Evolutionary conservation across 2,113 vertebrate genomes (phyloP).

Genomic region (Natator depressus): DNA sequence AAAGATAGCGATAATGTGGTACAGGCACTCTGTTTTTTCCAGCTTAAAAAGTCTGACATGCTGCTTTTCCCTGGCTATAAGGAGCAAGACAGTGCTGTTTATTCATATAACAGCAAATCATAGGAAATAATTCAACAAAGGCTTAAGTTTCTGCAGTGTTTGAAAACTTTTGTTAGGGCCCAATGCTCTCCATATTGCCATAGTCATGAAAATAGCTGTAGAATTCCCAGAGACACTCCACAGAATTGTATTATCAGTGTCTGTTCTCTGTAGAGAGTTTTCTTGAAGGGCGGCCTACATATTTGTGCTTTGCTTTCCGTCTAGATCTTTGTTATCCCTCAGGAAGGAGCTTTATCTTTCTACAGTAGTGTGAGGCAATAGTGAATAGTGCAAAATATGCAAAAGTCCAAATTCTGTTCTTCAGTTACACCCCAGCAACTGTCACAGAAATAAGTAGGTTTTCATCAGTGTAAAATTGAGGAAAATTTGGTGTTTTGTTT

Average conservation of each 20-base stretch:
- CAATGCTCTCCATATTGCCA: fast-evolving
- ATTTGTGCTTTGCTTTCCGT: neutral
- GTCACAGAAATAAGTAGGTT: neutral
- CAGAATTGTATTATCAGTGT: neutral
- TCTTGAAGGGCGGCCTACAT: neutral
- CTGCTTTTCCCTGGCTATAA: neutral
- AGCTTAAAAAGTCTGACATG: neutral
- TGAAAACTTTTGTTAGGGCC: neutral
- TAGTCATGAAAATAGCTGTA: neutral
- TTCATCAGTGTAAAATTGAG: neutral
- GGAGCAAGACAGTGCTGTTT: neutral
- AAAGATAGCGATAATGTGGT: neutral
- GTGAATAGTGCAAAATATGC: neutral
- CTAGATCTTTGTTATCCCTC: neutral
- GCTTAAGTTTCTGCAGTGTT: neutral
- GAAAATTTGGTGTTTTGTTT: neutral
- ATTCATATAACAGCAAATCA: neutral
- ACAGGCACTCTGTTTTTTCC: neutral
- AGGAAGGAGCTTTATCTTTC: neutral
- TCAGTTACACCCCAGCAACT: neutral
- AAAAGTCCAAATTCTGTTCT: fast-evolving
- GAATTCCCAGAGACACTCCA: neutral
- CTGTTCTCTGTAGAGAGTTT: neutral
- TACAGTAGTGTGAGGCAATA: neutral
- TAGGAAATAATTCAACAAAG: neutral